Percentiles rank a stretch among this genome's conserved stretches.
These are phyloP conservation scores for Aplysia californica DNA, from an alignment of 1,140 invertebrate genomes.

Conservation along the genomic window DNA sequence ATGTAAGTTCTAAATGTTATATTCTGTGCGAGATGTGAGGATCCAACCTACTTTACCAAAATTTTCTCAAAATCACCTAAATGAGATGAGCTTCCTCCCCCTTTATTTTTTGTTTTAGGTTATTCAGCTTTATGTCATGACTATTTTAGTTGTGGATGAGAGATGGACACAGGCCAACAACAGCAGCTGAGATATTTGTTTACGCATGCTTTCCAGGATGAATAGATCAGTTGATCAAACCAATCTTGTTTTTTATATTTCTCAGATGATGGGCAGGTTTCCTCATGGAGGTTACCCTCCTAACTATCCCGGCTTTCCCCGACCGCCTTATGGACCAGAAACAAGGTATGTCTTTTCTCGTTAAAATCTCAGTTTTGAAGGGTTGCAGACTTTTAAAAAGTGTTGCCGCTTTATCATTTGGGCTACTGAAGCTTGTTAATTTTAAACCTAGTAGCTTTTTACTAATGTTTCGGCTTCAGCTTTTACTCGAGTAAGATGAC, in stretches of 20 bases:
- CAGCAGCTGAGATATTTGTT: no score
- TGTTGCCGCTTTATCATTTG: neutral
- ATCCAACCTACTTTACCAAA: no score
- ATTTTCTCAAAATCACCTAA: neutral
- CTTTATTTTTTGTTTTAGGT: neutral
- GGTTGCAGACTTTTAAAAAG: neutral
- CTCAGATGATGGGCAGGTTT: slow-evolving; percentile 63
- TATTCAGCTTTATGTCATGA: neutral
- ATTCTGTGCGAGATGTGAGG: no score
- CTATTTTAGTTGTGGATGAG: no score
- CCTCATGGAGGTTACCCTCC: slow-evolving; percentile 59
- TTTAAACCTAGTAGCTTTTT: neutral
- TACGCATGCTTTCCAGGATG: neutral
- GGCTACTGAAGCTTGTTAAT: neutral
- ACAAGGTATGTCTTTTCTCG: slow-evolving; percentile 55
- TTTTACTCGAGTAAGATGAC: neutral
- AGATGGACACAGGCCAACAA: no score
- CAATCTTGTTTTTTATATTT: slow-evolving; percentile 25
- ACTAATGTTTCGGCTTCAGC: neutral
- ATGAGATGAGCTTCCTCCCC: neutral
- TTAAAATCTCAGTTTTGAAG: no score
- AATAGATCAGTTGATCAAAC: neutral
- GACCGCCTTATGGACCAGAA: slow-evolving; percentile 64
- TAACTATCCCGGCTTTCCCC: slow-evolving; percentile 65
- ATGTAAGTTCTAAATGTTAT: neutral